A percentile compares a stretch with the other conserved stretches of the same genome.
Evolutionary conservation across 1,140 invertebrate genomes (phyloP).

Genomic region (Apis cerana): DNA sequence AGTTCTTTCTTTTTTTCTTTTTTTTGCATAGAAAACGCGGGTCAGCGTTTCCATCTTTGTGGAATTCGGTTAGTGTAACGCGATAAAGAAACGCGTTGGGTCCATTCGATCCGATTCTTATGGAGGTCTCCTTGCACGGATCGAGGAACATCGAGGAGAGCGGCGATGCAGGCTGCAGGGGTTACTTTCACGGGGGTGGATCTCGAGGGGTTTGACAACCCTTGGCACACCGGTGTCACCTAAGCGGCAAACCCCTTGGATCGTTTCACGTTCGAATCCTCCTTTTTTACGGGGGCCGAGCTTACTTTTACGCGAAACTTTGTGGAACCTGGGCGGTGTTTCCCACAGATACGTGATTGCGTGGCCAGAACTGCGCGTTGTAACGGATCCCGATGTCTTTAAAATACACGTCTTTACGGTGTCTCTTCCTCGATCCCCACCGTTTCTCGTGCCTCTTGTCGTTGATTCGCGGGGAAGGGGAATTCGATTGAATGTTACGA

Average conservation of each 20-base stretch:
- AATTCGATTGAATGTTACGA: neutral
- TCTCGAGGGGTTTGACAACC: slow-evolving; percentile 59
- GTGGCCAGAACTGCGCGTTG: slow-evolving; percentile 36
- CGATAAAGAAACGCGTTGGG: slow-evolving; percentile 30
- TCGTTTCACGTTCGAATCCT: slow-evolving; percentile 64
- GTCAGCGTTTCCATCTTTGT: neutral
- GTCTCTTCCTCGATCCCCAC: neutral
- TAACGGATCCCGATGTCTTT: slow-evolving; percentile 18
- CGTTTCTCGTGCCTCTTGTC: neutral
- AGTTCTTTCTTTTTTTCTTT: too few species aligned
- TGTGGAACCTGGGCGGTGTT: slow-evolving; percentile 28
- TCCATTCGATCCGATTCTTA: slow-evolving; percentile 47
- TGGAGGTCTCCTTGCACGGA: slow-evolving; percentile 27
- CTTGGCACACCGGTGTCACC: slow-evolving; percentile 60
- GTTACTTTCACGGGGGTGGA: slow-evolving; percentile 56
- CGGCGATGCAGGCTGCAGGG: slow-evolving; percentile 58
- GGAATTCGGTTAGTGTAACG: slow-evolving; percentile 47
- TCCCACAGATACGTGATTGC: slow-evolving; percentile 61
- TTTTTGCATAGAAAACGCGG: neutral
- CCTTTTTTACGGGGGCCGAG: slow-evolving; percentile 57
- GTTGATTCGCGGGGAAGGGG: neutral
- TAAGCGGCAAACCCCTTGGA: slow-evolving; percentile 61
- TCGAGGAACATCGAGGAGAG: slow-evolving; percentile 26
- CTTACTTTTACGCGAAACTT: slow-evolving; percentile 67
- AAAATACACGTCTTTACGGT: slow-evolving; percentile 35